Percentiles rank a stretch among this genome's conserved stretches.
Conservation (phyloP, 2,113 vertebrate genomes). For the Atlantisia rogersi region DNA sequence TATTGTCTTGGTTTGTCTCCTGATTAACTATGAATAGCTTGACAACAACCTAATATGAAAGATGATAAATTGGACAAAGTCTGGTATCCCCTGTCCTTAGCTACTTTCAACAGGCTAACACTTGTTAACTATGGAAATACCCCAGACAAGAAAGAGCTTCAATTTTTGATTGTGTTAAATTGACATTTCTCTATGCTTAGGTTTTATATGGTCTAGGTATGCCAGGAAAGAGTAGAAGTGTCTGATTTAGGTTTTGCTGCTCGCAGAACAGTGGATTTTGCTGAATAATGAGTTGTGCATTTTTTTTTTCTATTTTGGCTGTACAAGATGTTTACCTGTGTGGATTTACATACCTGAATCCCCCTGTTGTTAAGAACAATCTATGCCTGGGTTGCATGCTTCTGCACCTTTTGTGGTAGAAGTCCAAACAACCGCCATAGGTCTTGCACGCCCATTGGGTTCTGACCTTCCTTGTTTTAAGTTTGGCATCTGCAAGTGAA, state of each 20-base stretch:
- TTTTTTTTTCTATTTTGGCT: background rate
- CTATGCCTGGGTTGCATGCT: background rate
- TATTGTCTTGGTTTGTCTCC: conserved; percentile 58
- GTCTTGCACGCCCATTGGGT: background rate
- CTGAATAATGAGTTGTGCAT: background rate
- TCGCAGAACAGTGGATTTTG: background rate
- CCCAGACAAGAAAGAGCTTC: background rate
- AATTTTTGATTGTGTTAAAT: background rate
- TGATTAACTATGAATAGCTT: conserved; percentile 55
- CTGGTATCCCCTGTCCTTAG: background rate
- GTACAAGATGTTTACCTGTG: background rate
- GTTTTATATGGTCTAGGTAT: background rate
- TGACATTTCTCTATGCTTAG: background rate
- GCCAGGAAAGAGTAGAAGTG: background rate
- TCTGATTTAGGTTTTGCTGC: background rate
- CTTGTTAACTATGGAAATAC: conserved; percentile 10
- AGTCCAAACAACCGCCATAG: background rate
- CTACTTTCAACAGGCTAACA: background rate
- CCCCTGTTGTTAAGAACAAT: background rate
- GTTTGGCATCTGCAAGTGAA: background rate
- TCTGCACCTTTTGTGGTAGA: background rate
- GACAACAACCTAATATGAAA: conserved; percentile 48
- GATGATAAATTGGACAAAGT: conserved; percentile 39
- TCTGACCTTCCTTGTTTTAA: background rate
- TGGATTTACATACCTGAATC: background rate